Conservation (phyloP, 2,888 invertebrate species). For the Pheosia gnoma region DNA sequence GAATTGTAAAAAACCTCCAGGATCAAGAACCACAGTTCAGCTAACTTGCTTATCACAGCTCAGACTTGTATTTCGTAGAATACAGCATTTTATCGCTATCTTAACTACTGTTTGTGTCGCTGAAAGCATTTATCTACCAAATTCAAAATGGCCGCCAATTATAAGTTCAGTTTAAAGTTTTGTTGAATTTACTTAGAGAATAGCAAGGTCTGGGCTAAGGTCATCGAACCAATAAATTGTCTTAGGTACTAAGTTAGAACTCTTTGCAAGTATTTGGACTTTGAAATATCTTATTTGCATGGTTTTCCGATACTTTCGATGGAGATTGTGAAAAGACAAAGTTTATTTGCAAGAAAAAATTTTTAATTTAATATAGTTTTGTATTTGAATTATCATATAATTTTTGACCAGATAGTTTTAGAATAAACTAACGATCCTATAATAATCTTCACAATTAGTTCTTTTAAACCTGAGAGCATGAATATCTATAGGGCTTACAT, state of each 20-base stretch:
- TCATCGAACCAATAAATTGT: slow-evolving; percentile 12
- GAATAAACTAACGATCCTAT: too few relatives aligned
- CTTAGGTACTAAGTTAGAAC: slow-evolving; percentile 9
- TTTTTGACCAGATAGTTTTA: too few relatives aligned
- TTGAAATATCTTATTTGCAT: background rate
- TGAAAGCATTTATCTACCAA: slow-evolving; percentile 8
- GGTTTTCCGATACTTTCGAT: background rate
- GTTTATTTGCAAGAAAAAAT: background rate
- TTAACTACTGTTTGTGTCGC: slow-evolving; percentile 4
- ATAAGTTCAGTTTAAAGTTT: slow-evolving; percentile 8
- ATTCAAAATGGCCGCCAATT: slow-evolving; percentile 18
- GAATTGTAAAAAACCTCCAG: background rate
- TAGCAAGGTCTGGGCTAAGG: slow-evolving; percentile 6
- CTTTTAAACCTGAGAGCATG: too few relatives aligned
- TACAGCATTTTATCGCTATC: background rate
- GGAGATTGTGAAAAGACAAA: background rate
- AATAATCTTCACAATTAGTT: too few relatives aligned
- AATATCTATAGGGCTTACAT: too few relatives aligned
- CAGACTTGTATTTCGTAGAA: background rate
- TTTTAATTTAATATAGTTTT: background rate
- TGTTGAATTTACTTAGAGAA: slow-evolving; percentile 18
- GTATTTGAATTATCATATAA: too few relatives aligned
- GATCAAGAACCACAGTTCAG: background rate
- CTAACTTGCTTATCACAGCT: background rate
- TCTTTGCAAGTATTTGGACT: background rate